phyloP scores from a whole-genome alignment of 2,113 vertebrate species.

The Rhabdomys dilectus region DNA sequence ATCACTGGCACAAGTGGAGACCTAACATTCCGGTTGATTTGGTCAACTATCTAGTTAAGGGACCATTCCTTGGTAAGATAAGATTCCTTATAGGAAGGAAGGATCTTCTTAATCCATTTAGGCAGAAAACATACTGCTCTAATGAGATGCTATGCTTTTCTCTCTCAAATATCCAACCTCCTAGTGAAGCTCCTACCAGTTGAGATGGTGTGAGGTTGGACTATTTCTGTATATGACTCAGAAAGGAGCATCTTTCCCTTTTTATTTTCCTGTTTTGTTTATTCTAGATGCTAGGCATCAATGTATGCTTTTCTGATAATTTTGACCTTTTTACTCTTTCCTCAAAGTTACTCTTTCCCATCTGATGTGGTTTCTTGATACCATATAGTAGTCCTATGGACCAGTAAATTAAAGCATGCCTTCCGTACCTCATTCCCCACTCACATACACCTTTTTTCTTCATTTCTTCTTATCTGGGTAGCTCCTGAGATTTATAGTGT shows the following conservation, averaged over 20 bases:
- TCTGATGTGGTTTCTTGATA: background rate
- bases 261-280: no score
- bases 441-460: no score
- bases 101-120: background rate
- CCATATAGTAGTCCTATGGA: background rate
- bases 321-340: background rate
- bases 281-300: background rate
- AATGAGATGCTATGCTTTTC: background rate
- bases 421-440: background rate
- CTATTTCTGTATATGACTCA: background rate
- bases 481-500: background rate
- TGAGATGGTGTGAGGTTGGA: background rate
- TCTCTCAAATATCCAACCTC: background rate
- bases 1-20: background rate
- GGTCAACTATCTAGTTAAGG: background rate
- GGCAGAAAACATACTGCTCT: background rate
- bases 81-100: background rate
- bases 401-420: background rate
- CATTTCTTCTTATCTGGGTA: background rate
- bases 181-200: background rate
- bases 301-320: background rate
- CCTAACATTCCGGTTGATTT: background rate
- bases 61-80: background rate
- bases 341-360: no score
- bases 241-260: background rate